Evolutionary conservation across 37 sponge, comb jelly and placozoan species (phyloP), one percentile per base, ranked within the genome.

Genomic region (Dysidea cf. avara): DNA sequence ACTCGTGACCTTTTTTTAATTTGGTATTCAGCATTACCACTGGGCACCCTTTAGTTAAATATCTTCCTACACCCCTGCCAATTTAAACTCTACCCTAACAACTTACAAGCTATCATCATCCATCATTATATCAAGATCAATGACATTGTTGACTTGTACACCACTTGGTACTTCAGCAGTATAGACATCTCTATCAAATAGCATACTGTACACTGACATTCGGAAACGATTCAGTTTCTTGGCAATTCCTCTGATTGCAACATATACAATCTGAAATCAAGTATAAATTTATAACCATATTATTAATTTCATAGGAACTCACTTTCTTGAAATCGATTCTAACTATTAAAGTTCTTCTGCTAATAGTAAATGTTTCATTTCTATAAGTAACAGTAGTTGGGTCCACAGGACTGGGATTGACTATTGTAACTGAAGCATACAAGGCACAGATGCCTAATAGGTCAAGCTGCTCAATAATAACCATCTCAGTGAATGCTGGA

Each of bases 391-490:
- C 16, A 7, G 47, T 18, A 3, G 53, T 24, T 12, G 82, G 72
- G 58, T 55, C 64, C 3, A 94, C 76, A 20, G 95, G 95, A 58
- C 95, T 86, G 11, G 95, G 95, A 48, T 90, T 90, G 51, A 60
- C 67, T 36, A 77, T 83, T 0, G 17, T 16, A n/a, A 66, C 62
- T 7, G 95, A 94, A 1, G 78, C 95, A 49, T 94, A 94, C 22
- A 94, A 61, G 61, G 68, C 61, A 53, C 86, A 83, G 1, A 29
- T 67, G 9, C 95, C 95, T 20, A 76, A 43, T 5, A 85, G 0
- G 34, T 94, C 95, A 62, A 77, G 71, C 81, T 94, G 82, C 53
- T 94, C 95, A 34, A 94, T 75, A 46, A 85, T 87, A 53, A 94
- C 59, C 1, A 80, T 83, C 16, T 30, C 17, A 24, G 83, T 84